These are phyloP conservation scores for Phyllotis vaccarum DNA, from an alignment of 2,797 vertebrate species.

Conservation along the genomic window DNA sequence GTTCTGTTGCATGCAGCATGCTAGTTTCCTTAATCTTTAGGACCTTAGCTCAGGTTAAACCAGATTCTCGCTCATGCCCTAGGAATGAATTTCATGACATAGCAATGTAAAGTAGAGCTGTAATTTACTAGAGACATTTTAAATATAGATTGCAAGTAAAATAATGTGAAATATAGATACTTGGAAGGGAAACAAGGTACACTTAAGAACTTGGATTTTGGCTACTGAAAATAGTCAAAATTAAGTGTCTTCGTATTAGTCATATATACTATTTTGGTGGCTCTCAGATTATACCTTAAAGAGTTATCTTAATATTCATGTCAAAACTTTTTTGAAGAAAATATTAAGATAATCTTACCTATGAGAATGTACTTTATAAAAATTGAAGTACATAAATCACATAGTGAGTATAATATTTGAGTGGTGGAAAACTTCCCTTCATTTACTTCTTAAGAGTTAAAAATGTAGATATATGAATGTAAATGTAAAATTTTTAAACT, in stretches of 20 bases:
- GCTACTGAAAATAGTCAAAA: background rate
- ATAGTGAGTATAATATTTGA: background rate
- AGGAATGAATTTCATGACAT: background rate
- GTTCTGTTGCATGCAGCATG: background rate
- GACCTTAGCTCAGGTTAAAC: background rate
- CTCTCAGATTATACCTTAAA: background rate
- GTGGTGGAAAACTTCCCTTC: background rate
- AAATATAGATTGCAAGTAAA: background rate
- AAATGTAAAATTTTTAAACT: slow-evolving; percentile 27
- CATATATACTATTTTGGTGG: background rate
- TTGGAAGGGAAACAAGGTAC: background rate
- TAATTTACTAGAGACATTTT: background rate
- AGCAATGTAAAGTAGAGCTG: background rate
- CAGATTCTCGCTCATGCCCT: background rate
- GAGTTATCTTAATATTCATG: background rate
- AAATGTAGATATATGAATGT: background rate
- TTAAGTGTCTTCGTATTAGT: background rate
- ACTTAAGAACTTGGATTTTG: background rate
- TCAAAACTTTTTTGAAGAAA: background rate
- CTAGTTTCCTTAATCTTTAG: background rate
- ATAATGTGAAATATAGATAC: background rate
- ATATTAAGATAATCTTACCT: background rate
- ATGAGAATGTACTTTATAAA: background rate
- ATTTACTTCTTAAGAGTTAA: background rate
- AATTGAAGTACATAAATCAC: background rate